Conservation (phyloP, 2,888 invertebrate genomes). For the Strigamia transsilvanica region DNA sequence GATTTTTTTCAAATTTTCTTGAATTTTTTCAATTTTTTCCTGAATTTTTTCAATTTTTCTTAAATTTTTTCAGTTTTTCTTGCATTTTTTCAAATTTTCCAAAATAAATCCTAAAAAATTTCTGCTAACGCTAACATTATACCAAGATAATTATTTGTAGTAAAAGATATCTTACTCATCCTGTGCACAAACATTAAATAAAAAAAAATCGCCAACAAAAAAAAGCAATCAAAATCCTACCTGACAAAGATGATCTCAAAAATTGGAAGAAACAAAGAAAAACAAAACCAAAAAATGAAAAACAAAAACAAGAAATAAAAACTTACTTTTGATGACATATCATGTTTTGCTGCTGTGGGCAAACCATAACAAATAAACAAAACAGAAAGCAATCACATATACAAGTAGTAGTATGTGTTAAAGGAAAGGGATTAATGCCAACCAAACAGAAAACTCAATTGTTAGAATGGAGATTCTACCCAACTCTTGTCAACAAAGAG, state of each 20-base stretch:
- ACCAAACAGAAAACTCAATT: background rate
- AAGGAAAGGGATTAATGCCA: background rate
- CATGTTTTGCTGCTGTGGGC: slow-evolving; percentile 35
- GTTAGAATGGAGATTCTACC: no score
- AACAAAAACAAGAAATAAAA: background rate
- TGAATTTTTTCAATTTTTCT: no score
- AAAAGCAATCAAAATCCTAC: background rate
- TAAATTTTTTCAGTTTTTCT: no score
- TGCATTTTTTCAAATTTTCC: no score
- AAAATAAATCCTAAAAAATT: no score
- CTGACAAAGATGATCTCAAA: background rate
- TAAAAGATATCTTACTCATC: no score
- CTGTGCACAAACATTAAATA: no score
- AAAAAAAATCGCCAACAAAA: background rate
- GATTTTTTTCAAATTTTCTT: no score
- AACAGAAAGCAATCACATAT: background rate
- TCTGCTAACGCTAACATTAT: no score
- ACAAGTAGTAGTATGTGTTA: background rate
- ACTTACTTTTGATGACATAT: background rate
- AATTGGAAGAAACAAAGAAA: background rate
- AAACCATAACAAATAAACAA: slow-evolving; percentile 29
- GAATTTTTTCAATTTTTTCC: no score
- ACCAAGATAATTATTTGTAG: no score
- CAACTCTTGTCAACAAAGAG: no score
- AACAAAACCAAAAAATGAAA: background rate